Evolutionary conservation across 2,888 invertebrate genomes (phyloP), one percentile per base, ranked within the genome.

Genomic region (Dermolepida albohirtum): DNA sequence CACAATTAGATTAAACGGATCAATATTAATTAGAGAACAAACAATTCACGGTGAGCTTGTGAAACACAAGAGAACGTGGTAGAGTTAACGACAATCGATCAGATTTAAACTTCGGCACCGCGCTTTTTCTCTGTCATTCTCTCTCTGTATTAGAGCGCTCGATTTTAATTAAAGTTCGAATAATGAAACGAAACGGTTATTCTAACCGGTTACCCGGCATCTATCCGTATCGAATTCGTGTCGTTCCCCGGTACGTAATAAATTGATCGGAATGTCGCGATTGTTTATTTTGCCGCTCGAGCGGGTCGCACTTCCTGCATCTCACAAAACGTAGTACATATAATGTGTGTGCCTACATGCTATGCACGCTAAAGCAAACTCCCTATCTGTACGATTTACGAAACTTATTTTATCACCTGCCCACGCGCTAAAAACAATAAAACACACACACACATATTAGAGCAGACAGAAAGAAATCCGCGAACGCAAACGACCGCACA

Each of bases 181-280:
- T 34, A 34, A 34, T 34, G 34, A 34, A 34, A 47, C 34, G 44
- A 49, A 62, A 47, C 59, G 59, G 47, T 59, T 59, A 59, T 44
- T 29, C 59, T 59, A 59, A 59, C 59, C 59, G 59, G 59, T 59
- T 59, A 44, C 44, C 44, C 47, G 8, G 52, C 63, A 49, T 2
- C 34, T 51, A 64, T 51, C 63, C 54, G 52, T 63, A 63, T 59
- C 67, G 59, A 64, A 67, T 67, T 67, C 63, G 47, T 64, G 67
- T 64, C 64, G 67, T 47, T 64, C 67, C 10, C 44, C 39, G 50
- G 63, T 64, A 29, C 54, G 39, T 67, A 67, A 63, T 67, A 67
- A 67, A 67, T 64, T 54, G 54, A 67, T 67, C 63, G 67, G 63
- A 63, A 64, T 67, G 63, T 64, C 40, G 40, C 51, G 64, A 64